A percentile compares a stretch with the other conserved stretches of the same genome.
Evolutionary conservation across 2,113 vertebrate genomes (phyloP).

Genomic region (Strix aluco): DNA sequence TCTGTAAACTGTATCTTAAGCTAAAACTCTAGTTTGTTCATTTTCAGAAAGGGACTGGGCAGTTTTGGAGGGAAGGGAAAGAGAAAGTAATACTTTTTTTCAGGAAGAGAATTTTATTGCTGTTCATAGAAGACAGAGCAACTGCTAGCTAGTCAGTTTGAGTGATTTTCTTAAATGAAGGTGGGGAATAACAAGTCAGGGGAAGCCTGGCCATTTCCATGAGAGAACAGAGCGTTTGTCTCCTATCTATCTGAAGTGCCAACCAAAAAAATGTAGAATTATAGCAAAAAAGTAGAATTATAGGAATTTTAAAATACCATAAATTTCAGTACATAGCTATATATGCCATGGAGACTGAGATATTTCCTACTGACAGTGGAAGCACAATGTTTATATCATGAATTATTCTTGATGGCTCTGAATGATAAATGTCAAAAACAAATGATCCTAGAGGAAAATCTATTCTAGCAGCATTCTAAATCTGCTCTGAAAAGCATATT

Average conservation of each 20-base stretch:
- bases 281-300: not conserved
- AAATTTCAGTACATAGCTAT: not conserved
- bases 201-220: not conserved
- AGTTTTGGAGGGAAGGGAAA: not conserved
- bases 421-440: not conserved
- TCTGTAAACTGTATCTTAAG: not conserved
- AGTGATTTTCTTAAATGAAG: not conserved
- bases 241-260: not conserved
- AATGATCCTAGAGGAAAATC: not conserved
- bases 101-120: not conserved
- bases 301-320: not conserved
- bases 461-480: not conserved
- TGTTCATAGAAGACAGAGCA: not conserved
- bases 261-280: not conserved
- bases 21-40: not conserved
- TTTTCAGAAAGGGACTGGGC: not conserved
- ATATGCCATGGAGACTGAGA: not conserved
- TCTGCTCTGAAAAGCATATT: not conserved
- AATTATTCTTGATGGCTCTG: conserved; percentile 5
- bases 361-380: not conserved
- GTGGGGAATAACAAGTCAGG: not conserved
- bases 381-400: not conserved
- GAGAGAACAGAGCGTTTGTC: not conserved
- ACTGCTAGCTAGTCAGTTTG: not conserved
- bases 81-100: not conserved